Base-by-base conservation (phyloP, 2,797 vertebrate species). In the Chiroxiphia lanceolata region DNA sequence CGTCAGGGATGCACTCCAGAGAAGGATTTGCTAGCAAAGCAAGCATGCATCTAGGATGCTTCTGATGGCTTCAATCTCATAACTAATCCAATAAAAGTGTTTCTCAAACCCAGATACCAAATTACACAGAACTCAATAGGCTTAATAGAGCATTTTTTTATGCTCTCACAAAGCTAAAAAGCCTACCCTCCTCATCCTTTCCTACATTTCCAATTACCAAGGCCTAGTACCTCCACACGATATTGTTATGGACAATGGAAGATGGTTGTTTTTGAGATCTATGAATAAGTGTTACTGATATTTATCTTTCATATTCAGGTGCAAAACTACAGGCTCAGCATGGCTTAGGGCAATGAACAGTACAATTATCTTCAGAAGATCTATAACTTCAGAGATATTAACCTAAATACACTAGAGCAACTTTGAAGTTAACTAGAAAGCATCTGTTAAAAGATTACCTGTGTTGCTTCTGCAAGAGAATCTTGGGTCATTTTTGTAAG, bases 391-490 rank as follows among this genome's bases (percentile, higher is more conserved):
- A 83, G 56, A 77, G 42, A 40, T 42, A 53, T 11, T 87, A 90
- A 65, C 10, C 56, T 90, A 68, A 90, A 77, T 23, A 61, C 10
- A 51, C 14, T 36, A 90, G 2, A 75, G 13, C 13, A 91, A 64
- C 27, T 86, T 71, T 61, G 45, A 91, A 90, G 57, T 90, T 59
- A 94, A 81, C 22, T 44, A 68, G 63, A 47, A 81, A 89, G 71
- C 2, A 1, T 45, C 50, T 45, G 27, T 34, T 89, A 61, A 68
- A 82, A 85, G 47, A 71, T 95, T 95, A 99, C 99, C 99, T 99
- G 98, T 69, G 99, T 99, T 91, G 99, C 98, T 82, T 99, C 98
- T 70, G 99, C 99, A n/a, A 99, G 98, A 19, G 99, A 98, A n/a
- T 99, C 99, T 96, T 99, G 99, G 3, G 98, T 99, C 64, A 95